Conservation (phyloP, 2,113 vertebrate genomes). For the Dipodomys spectabilis region DNA sequence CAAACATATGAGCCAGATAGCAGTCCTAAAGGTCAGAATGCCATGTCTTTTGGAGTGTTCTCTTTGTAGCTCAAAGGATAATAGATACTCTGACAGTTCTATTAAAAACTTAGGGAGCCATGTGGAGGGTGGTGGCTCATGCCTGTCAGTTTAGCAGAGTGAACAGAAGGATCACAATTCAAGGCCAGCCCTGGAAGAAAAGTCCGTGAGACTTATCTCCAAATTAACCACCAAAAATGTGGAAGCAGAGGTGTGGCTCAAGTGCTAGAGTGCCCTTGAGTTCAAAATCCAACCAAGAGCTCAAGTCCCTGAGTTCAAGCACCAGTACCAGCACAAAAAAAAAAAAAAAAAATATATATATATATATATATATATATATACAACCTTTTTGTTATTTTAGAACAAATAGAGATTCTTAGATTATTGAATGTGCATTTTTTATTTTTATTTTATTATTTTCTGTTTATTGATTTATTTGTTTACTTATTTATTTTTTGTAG, state of each 20-base stretch:
- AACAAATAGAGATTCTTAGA: not conserved
- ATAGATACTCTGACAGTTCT: not conserved
- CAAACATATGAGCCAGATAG: conserved; percentile 17
- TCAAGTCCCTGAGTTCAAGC: too few relatives aligned
- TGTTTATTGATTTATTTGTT: too few relatives aligned
- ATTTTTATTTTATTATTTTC: too few relatives aligned
- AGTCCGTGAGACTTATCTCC: not conserved
- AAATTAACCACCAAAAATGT: too few relatives aligned
- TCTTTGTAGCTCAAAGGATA: not conserved
- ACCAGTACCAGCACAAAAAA: too few relatives aligned
- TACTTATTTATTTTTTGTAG: too few relatives aligned
- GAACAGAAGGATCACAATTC: not conserved
- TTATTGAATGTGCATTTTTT: not conserved
- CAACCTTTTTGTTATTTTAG: not conserved
- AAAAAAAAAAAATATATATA: too few relatives aligned
- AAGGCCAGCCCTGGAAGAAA: not conserved
- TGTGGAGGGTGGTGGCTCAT: not conserved
- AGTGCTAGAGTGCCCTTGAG: too few relatives aligned
- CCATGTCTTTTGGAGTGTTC: conserved; percentile 33
- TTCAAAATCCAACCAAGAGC: too few relatives aligned
- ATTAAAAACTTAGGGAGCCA: not conserved
- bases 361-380: too few relatives aligned
- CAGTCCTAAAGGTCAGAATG: conserved; percentile 82
- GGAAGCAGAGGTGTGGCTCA: too few relatives aligned
- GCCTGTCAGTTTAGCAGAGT: not conserved